These are phyloP conservation scores for Cydia amplana DNA, from an alignment of 1,140 invertebrate species.

Conservation along the genomic window DNA sequence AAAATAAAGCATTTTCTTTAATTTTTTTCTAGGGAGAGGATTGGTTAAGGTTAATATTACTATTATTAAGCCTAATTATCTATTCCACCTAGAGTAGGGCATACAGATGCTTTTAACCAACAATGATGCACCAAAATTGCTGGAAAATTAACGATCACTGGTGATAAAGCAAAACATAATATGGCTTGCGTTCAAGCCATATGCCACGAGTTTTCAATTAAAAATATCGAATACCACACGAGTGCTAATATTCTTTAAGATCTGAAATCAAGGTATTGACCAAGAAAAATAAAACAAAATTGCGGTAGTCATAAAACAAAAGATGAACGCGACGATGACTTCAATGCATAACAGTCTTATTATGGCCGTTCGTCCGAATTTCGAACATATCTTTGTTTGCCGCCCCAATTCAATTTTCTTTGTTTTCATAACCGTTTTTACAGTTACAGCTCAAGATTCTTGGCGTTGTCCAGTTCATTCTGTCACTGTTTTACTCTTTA, in stretches of 20 bases:
- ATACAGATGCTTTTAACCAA: no score
- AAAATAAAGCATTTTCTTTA: no score
- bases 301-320: not conserved
- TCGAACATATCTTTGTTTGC: conserved; percentile 21
- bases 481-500: not conserved
- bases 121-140: no score
- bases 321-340: not conserved
- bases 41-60: no score
- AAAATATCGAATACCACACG: not conserved
- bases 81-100: no score
- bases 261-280: not conserved
- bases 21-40: no score
- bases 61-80: no score
- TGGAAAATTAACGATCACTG: no score
- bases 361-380: conserved; percentile 10
- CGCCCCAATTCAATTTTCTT: conserved; percentile 18
- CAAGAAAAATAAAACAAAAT: not conserved
- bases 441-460: conserved; percentile 13
- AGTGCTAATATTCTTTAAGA: no score
- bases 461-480: conserved; percentile 2
- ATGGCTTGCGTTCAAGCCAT: no score
- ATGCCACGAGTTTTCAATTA: no score
- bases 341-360: not conserved
- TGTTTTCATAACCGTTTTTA: conserved; percentile 13
- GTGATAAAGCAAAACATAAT: no score